These are phyloP conservation scores for Agriotes lineatus DNA, from an alignment of 2,888 invertebrate genomes.

Conservation along the genomic window DNA sequence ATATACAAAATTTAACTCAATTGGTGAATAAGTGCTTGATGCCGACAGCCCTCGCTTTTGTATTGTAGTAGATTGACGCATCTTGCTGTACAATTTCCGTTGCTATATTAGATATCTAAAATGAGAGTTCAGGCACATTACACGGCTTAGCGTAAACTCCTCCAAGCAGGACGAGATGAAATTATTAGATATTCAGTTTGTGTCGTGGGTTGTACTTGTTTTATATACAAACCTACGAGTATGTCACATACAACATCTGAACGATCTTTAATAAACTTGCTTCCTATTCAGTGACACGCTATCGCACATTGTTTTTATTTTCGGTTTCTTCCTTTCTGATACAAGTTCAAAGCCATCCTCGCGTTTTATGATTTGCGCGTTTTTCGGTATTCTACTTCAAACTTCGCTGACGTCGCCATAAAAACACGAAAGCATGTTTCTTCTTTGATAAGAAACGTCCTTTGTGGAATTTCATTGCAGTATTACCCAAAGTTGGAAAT, in stretches of 20 bases:
- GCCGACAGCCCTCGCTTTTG: not conserved
- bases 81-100: slow-evolving; percentile 16
- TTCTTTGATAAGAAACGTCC: slow-evolving; percentile 10
- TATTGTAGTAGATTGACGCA: not conserved
- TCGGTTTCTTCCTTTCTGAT: too few species aligned
- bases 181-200: not conserved
- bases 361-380: not conserved
- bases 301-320: too few species aligned
- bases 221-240: too few species aligned
- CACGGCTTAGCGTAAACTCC: slow-evolving; percentile 1
- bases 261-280: too few species aligned
- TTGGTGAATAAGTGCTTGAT: not conserved
- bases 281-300: too few species aligned
- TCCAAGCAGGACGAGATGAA: not conserved
- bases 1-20: too few species aligned
- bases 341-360: not conserved
- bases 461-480: slow-evolving; percentile 13
- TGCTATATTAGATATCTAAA: slow-evolving; percentile 6
- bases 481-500: slow-evolving; percentile 19
- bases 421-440: slow-evolving; percentile 8
- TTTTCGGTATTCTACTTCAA: not conserved
- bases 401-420: not conserved
- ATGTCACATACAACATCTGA: too few species aligned
- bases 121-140: not conserved
- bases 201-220: too few species aligned